A percentile compares a stretch with the other conserved stretches of the same genome.
phyloP scores from a whole-genome alignment of 2,113 vertebrate species.

The Hymenochirus boettgeri region DNA sequence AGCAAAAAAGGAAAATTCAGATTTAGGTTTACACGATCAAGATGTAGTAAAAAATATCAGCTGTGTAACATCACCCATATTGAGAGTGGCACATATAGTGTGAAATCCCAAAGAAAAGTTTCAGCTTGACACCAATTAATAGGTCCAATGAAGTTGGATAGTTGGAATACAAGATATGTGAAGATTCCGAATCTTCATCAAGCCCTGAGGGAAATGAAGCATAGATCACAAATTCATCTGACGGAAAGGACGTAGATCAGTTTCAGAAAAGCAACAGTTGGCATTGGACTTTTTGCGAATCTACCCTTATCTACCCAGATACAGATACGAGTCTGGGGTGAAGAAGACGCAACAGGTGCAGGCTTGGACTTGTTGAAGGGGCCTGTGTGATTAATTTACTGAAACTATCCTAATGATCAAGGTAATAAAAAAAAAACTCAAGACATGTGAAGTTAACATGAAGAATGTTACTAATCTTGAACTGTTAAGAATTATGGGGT shows the following conservation, averaged over 20 bases:
- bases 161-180: constrained; percentile 63
- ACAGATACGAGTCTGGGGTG: constrained; percentile 29
- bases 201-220: constrained; percentile 60
- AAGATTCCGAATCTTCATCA: constrained; percentile 62
- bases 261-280: constrained; percentile 21
- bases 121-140: constrained; percentile 23
- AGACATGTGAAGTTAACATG: too few species aligned
- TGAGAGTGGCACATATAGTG: too few species aligned
- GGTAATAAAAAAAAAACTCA: constrained; percentile 25
- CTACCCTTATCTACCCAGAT: constrained; percentile 19
- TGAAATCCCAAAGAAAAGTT: neutral
- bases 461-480: neutral
- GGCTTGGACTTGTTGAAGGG: constrained; percentile 1
- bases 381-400: neutral
- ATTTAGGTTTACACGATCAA: neutral
- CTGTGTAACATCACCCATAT: neutral
- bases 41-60: constrained; percentile 16
- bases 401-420: too few species aligned
- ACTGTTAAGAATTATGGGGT: neutral
- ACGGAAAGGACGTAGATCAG: constrained; percentile 39
- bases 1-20: neutral
- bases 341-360: constrained; percentile 15
- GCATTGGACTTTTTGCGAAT: constrained; percentile 24
- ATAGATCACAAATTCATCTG: constrained; percentile 46
- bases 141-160: constrained; percentile 58